Percentiles rank a stretch among this genome's conserved stretches.
These are phyloP conservation scores for Rachycentron canadum DNA, from an alignment of 2,797 vertebrate genomes.

Conservation along the genomic window DNA sequence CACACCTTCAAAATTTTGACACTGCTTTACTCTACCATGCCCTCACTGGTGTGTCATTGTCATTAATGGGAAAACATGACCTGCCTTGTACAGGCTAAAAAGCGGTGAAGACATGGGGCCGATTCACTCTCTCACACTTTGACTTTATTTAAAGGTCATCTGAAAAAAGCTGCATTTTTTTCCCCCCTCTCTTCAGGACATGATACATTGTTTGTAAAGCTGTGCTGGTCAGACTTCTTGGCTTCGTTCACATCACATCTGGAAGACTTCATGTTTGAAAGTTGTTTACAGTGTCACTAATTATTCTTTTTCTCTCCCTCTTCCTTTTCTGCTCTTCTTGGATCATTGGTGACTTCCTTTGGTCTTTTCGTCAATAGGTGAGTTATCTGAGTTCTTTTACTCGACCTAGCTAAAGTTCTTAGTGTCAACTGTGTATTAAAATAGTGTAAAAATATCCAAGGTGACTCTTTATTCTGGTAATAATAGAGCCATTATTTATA, in stretches of 20 bases:
- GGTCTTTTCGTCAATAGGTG: slow-evolving; percentile 74
- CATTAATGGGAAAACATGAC: slow-evolving; percentile 33
- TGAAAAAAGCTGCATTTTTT: slow-evolving; percentile 34
- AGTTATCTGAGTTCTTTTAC: slow-evolving; percentile 66
- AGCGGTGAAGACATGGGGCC: slow-evolving; percentile 10
- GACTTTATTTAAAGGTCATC: slow-evolving; percentile 63
- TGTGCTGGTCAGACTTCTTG: slow-evolving; percentile 16
- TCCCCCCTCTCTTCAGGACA: slow-evolving; percentile 18
- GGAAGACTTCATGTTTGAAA: slow-evolving; percentile 30
- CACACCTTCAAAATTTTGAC: slow-evolving; percentile 30
- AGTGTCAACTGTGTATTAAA: slow-evolving; percentile 18
- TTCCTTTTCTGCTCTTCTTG: slow-evolving; percentile 36
- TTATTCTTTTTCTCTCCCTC: slow-evolving; percentile 38
- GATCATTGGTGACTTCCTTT: slow-evolving; percentile 34
- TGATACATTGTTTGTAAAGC: slow-evolving; percentile 26
- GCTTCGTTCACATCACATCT: slow-evolving; percentile 30
- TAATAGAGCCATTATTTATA: slow-evolving; percentile 37
- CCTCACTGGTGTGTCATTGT: slow-evolving; percentile 17
- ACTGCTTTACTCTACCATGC: not conserved
- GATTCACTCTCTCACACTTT: slow-evolving; percentile 12
- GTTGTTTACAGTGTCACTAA: slow-evolving; percentile 48
- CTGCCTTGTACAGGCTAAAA: slow-evolving; percentile 24
- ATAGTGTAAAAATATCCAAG: slow-evolving; percentile 29
- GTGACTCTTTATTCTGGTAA: slow-evolving; percentile 30
- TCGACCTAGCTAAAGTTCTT: not conserved